Conservation (phyloP, 2,797 vertebrate species). For the Pygocentrus nattereri region DNA sequence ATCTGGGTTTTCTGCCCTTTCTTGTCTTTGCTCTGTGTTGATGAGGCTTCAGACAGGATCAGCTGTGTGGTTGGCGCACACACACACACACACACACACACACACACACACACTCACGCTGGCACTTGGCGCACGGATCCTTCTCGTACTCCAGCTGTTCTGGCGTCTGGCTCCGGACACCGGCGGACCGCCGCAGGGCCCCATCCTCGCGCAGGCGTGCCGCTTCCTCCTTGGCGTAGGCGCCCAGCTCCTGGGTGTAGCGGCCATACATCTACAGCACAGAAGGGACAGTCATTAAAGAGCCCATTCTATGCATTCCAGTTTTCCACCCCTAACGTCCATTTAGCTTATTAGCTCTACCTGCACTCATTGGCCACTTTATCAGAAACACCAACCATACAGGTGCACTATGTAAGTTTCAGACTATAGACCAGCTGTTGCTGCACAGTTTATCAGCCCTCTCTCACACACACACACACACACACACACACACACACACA, state of each 20-base stretch:
- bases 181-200: constrained; percentile 74
- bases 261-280: constrained; percentile 93
- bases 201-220: constrained; percentile 84
- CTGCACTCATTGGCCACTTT: too few species aligned
- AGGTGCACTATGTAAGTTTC: too few species aligned
- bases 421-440: too few species aligned
- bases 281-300: constrained; percentile 59
- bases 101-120: constrained; percentile 78
- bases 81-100: constrained; percentile 37
- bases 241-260: constrained; percentile 94
- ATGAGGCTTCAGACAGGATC: constrained; percentile 12
- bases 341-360: too few species aligned
- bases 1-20: constrained; percentile 26
- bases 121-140: constrained; percentile 88
- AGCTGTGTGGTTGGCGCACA: constrained; percentile 5
- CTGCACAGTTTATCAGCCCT: too few species aligned
- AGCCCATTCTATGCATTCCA: too few species aligned
- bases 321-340: too few species aligned
- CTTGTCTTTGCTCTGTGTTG: constrained; percentile 3
- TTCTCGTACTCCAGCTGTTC: constrained; percentile 90
- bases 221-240: constrained; percentile 94
- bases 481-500: too few species aligned
- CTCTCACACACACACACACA: too few species aligned
- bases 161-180: constrained; percentile 74
- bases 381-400: too few species aligned